These are phyloP conservation scores for Acyrthosiphon pisum DNA, from an alignment of 1,140 invertebrate genomes.

Conservation along the genomic window DNA sequence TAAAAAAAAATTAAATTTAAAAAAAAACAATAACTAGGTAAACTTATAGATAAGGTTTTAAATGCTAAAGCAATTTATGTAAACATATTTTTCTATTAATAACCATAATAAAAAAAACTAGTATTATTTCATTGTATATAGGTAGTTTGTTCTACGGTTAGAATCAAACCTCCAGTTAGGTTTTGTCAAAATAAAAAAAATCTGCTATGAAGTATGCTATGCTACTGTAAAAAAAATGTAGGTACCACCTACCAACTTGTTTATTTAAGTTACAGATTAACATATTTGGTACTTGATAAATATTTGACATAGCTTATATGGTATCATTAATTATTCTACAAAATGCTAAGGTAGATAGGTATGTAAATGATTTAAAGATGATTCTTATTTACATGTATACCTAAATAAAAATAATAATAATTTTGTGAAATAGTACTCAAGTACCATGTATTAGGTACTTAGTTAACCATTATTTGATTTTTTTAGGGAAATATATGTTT, in stretches of 20 bases:
- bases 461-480: neutral
- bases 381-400: too few species aligned
- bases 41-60: neutral
- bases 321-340: too few species aligned
- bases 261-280: too few species aligned
- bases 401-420: neutral
- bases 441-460: too few species aligned
- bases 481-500: too few species aligned
- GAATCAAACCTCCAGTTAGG: neutral
- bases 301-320: neutral
- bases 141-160: neutral
- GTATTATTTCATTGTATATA: neutral
- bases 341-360: neutral
- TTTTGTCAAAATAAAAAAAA: neutral
- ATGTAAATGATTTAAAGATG: too few species aligned
- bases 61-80: neutral
- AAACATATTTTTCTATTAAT: neutral
- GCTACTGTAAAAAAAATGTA: neutral
- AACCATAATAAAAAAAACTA: neutral
- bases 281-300: neutral
- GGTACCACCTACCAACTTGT: too few species aligned
- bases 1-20: neutral
- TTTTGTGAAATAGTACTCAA: neutral
- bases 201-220: neutral
- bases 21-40: neutral